Evolutionary conservation across 30 jellyfish, hydroid and myxozoan genomes (phyloP).

Genomic region (Hydractinia echinata): DNA sequence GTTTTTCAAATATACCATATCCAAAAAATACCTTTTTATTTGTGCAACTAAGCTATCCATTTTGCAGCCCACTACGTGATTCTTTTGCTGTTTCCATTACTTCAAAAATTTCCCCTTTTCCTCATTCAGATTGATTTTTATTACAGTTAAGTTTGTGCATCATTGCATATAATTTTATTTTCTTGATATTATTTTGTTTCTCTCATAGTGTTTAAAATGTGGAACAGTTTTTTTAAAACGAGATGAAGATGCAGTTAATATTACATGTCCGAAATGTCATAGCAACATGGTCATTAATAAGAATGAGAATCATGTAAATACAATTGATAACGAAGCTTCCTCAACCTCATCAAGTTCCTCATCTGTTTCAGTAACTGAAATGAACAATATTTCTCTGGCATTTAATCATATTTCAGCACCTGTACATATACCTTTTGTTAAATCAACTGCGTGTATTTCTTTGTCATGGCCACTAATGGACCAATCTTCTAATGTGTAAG

Average conservation of each 20-base stretch:
- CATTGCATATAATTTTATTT: neutral
- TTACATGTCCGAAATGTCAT: conserved; percentile 48
- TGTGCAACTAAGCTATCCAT: too few species aligned
- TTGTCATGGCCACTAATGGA: too few species aligned
- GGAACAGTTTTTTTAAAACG: conserved; percentile 42
- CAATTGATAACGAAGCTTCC: neutral
- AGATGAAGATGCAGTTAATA: conserved; percentile 26
- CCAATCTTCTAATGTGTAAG: too few species aligned
- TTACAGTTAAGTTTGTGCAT: too few species aligned
- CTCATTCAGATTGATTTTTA: too few species aligned
- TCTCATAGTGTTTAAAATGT: conserved; percentile 69
- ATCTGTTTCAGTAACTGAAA: neutral
- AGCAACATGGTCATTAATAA: conserved; percentile 66
- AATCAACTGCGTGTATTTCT: neutral
- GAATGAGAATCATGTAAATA: conserved; percentile 7
- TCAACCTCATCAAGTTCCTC: neutral
- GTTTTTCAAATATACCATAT: too few species aligned
- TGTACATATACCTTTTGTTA: neutral
- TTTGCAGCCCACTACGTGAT: too few species aligned
- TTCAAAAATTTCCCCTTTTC: too few species aligned
- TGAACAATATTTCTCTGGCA: neutral
- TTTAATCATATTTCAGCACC: neutral
- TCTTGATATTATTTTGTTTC: neutral
- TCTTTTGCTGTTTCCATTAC: too few species aligned
- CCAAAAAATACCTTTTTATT: too few species aligned